Conservation (phyloP, 2,113 vertebrate species). For the Lagopus muta region DNA sequence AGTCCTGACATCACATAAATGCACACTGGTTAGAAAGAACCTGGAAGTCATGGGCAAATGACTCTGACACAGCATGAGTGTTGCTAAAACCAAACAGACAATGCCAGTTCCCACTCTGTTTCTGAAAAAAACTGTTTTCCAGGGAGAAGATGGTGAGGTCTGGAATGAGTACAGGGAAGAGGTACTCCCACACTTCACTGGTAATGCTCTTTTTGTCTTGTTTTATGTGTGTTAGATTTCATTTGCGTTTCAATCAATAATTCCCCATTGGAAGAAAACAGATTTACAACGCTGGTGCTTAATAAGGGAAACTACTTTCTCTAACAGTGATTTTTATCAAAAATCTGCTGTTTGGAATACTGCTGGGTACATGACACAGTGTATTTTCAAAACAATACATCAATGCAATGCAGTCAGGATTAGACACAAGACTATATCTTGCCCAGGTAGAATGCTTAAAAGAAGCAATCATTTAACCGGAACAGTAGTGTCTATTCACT, state of each 20-base stretch:
- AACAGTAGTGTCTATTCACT: neutral
- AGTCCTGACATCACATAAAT: neutral
- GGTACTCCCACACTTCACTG: neutral
- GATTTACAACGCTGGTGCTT: neutral
- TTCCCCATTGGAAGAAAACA: neutral
- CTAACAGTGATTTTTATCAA: neutral
- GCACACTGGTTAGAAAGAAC: neutral
- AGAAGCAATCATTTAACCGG: neutral
- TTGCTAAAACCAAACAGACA: neutral
- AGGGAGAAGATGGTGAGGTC: neutral
- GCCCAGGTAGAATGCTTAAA: neutral
- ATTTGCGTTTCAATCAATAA: neutral
- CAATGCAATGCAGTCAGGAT: neutral
- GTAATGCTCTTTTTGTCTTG: neutral
- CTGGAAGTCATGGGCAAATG: neutral
- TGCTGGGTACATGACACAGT: neutral
- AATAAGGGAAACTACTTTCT: neutral
- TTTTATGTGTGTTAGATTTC: rapidly evolving
- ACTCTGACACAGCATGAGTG: neutral
- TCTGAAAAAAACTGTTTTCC: neutral
- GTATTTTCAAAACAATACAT: neutral
- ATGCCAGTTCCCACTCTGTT: neutral
- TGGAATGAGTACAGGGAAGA: neutral
- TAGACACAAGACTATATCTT: neutral
- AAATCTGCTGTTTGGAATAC: neutral